phyloP scores from a whole-genome alignment of 1,140 invertebrate species.

The Trigoniulus corallinus region DNA sequence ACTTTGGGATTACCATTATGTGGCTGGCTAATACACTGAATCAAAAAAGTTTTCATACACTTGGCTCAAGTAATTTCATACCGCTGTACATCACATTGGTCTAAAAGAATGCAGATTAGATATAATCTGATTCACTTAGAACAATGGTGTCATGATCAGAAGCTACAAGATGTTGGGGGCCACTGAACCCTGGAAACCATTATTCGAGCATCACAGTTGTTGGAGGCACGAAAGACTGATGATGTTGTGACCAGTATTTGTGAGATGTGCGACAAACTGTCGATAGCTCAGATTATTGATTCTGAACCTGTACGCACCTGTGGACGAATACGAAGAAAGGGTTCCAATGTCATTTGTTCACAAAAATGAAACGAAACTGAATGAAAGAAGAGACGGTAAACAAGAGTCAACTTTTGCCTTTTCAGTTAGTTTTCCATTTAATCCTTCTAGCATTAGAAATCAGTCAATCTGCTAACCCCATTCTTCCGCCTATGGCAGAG shows the following conservation, averaged over 20 bases:
- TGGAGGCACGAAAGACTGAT: slow-evolving; percentile 74
- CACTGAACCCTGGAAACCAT: slow-evolving; percentile 64
- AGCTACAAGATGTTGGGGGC: slow-evolving; percentile 43
- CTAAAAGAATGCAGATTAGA: slow-evolving; percentile 94
- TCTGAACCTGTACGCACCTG: slow-evolving; percentile 75
- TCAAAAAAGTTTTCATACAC: slow-evolving; percentile 29
- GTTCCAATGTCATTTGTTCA: slow-evolving; percentile 70
- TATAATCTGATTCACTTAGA: slow-evolving; percentile 81
- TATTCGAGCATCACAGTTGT: slow-evolving; percentile 83
- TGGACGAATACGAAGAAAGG: slow-evolving; percentile 70
- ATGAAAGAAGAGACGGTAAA: slow-evolving; percentile 38
- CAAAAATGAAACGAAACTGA: slow-evolving; percentile 61
- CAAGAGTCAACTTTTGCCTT: slow-evolving; percentile 67
- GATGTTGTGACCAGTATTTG: slow-evolving; percentile 77
- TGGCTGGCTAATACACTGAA: slow-evolving; percentile 93
- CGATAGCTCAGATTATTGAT: slow-evolving; percentile 70
- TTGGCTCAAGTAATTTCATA: slow-evolving; percentile 76
- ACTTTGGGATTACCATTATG: slow-evolving; percentile 65
- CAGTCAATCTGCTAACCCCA: too few species aligned
- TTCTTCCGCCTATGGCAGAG: too few species aligned
- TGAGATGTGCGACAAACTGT: slow-evolving; percentile 79
- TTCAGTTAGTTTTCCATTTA: slow-evolving; percentile 72
- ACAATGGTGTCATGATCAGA: slow-evolving; percentile 74
- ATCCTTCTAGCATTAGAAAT: slow-evolving; percentile 66
- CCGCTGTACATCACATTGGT: too few species aligned